Percentiles rank a stretch among this genome's conserved stretches.
Conservation (phyloP, 1,140 invertebrate species). For the Drosophila tani region DNA sequence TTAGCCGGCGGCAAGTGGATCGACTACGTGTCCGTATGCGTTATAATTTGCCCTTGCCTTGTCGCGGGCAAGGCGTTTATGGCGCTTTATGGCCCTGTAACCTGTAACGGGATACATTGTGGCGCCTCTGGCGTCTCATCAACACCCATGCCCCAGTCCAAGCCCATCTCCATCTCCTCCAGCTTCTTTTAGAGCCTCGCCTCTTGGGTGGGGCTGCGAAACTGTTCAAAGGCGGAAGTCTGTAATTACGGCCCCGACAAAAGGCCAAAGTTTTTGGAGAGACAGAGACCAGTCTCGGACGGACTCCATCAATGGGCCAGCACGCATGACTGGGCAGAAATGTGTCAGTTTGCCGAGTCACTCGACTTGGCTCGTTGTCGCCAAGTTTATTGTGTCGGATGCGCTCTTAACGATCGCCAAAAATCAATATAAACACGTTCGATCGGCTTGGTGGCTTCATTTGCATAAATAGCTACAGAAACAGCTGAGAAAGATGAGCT, state of each 20-base stretch:
- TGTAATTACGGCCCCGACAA: slow-evolving; percentile 71
- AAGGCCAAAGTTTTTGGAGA: slow-evolving; percentile 58
- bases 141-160: background rate
- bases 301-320: slow-evolving; percentile 21
- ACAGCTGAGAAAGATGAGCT: slow-evolving; percentile 13
- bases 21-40: slow-evolving; percentile 73
- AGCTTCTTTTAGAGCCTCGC: slow-evolving; percentile 21
- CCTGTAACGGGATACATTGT: slow-evolving; percentile 81
- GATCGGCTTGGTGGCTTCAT: slow-evolving; percentile 16
- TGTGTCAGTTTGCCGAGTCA: slow-evolving; percentile 37
- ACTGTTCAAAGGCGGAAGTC: slow-evolving; percentile 68
- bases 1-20: slow-evolving; percentile 56
- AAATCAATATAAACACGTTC: slow-evolving; percentile 38
- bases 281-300: slow-evolving; percentile 14
- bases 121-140: slow-evolving; percentile 65
- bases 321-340: slow-evolving; percentile 51
- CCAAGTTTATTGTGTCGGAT: slow-evolving; percentile 31
- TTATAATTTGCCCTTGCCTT: slow-evolving; percentile 69
- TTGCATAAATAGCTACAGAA: slow-evolving; percentile 41
- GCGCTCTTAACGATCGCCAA: slow-evolving; percentile 33
- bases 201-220: slow-evolving; percentile 37
- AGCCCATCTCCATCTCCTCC: background rate
- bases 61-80: slow-evolving; percentile 52
- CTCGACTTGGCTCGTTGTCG: background rate
- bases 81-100: slow-evolving; percentile 78